A percentile compares a stretch with the other conserved stretches of the same genome.
These are phyloP conservation scores for Gadopsis bispinosus DNA, from an alignment of 2,797 vertebrate genomes.

Conservation along the genomic window DNA sequence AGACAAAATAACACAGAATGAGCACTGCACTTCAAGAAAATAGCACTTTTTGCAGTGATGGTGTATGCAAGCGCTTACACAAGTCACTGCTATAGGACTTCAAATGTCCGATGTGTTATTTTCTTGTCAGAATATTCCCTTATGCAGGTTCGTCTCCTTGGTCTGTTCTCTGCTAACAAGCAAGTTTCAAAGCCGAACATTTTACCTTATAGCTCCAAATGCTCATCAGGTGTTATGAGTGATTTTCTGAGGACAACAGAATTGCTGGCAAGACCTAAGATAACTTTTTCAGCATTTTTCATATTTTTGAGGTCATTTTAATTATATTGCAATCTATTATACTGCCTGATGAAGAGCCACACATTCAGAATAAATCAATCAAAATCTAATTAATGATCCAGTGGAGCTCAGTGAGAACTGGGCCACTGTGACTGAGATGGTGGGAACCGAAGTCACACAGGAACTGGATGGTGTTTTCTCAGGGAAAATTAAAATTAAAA, in stretches of 20 bases:
- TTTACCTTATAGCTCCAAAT: not conserved
- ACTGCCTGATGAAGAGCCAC: slow-evolving; percentile 8
- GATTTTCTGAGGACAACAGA: not conserved
- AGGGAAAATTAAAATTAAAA: slow-evolving; percentile 61
- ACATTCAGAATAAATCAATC: slow-evolving; percentile 16
- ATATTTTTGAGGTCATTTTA: slow-evolving; percentile 25
- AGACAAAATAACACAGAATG: not conserved
- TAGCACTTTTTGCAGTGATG: not conserved
- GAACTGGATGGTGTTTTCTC: slow-evolving; percentile 60
- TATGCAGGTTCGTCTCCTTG: not conserved
- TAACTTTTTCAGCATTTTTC: not conserved
- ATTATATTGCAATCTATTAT: not conserved
- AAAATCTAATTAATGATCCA: slow-evolving; percentile 52
- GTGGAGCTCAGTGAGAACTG: slow-evolving; percentile 57
- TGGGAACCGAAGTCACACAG: slow-evolving; percentile 66
- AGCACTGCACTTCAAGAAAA: not conserved
- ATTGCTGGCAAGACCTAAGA: not conserved
- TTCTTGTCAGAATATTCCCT: no score
- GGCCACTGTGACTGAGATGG: slow-evolving; percentile 54
- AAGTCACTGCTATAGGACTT: no score
- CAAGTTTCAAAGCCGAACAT: not conserved
- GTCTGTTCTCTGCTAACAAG: not conserved
- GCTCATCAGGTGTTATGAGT: not conserved
- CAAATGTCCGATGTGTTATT: no score
- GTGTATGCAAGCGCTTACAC: no score